Percentiles rank a stretch among this genome's conserved stretches.
phyloP scores from a whole-genome alignment of 2,888 invertebrate species.

The Papilio protenor region DNA sequence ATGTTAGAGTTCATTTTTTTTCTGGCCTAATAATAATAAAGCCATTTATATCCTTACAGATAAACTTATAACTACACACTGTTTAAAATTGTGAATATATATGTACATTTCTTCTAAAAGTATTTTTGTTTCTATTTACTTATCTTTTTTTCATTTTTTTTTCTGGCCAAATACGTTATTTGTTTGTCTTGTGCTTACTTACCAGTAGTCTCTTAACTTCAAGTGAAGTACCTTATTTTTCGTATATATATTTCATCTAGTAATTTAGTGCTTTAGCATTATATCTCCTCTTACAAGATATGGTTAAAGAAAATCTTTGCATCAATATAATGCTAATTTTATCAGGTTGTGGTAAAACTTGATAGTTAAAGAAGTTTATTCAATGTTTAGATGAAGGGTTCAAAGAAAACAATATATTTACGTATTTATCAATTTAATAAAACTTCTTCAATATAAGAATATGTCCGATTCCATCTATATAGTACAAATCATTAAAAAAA shows the following conservation, averaged over 20 bases:
- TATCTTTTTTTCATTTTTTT: too few species aligned
- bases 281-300: too few species aligned
- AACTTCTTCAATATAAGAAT: conserved; percentile 83
- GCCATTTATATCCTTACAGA: too few species aligned
- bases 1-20: too few species aligned
- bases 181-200: not conserved
- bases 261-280: not conserved
- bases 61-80: too few species aligned
- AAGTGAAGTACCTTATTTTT: not conserved
- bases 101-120: too few species aligned
- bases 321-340: not conserved
- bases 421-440: conserved; percentile 79
- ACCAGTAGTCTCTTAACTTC: not conserved
- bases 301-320: too few species aligned
- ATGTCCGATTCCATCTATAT: conserved; percentile 83
- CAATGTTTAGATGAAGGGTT: not conserved
- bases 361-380: not conserved
- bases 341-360: not conserved
- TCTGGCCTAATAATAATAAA: too few species aligned
- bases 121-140: too few species aligned
- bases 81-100: too few species aligned
- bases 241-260: not conserved
- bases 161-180: too few species aligned
- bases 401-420: conserved; percentile 58
- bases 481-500: conserved; percentile 83